Evolutionary conservation across 1,140 invertebrate genomes (phyloP).

Genomic region (Bombus haemorrhoidalis): DNA sequence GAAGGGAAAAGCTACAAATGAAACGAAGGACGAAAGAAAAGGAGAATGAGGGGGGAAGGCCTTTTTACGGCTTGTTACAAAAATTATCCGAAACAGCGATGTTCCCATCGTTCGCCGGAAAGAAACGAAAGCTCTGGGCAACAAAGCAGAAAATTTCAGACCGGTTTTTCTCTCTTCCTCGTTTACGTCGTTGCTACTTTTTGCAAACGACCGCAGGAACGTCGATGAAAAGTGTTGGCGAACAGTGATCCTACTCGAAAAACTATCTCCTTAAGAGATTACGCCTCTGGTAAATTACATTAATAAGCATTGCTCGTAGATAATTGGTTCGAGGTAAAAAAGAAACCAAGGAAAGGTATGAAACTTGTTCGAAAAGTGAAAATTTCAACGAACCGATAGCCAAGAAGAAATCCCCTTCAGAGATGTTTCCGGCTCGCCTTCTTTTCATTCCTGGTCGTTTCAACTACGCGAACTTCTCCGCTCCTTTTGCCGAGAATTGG

Average conservation of each 20-base stretch:
- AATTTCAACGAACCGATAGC: constrained; percentile 20
- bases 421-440: not conserved
- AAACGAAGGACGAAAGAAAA: not conserved
- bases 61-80: constrained; percentile 45
- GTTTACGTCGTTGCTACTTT: constrained; percentile 25
- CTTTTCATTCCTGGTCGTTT: constrained; percentile 14
- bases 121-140: not conserved
- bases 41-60: not conserved
- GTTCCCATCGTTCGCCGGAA: not conserved
- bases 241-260: not conserved
- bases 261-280: not conserved
- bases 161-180: constrained; percentile 20
- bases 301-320: constrained; percentile 5
- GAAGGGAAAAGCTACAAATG: not conserved
- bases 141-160: constrained; percentile 42
- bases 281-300: constrained; percentile 16
- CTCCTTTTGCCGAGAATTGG: not conserved
- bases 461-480: not conserved
- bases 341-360: not conserved
- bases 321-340: not conserved
- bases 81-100: constrained; percentile 37
- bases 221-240: not conserved
- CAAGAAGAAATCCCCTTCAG: not conserved
- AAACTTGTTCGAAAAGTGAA: not conserved
- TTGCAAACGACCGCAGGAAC: not conserved